Evolutionary conservation across 2,797 vertebrate species (phyloP), one percentile per base, ranked within the genome.

Genomic region (Emydoidea blandingii): DNA sequence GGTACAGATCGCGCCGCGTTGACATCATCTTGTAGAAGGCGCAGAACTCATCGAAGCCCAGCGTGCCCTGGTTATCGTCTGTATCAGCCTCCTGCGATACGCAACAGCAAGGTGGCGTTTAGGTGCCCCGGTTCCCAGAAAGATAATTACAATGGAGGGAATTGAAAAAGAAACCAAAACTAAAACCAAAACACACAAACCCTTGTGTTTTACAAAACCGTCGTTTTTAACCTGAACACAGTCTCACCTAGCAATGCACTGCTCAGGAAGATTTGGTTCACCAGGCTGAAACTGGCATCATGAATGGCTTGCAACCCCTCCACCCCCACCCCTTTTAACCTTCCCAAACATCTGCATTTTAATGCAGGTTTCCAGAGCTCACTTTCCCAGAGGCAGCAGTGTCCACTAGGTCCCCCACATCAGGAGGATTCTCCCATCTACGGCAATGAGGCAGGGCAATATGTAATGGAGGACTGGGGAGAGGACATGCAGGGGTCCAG

Each of bases 11-110:
- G 0, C 99, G 98, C 25, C 99, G 99, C 0, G 99, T 99, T 0
- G 99, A 99, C 99, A 99, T 99, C 99, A 99, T 99, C 98, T 99
- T 99, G 97, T 99, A 99, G 98, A 99, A 99, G 87, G 99, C 98
- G 56, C 99, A 99, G 98, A 99, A 99, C 98, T 99, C 99, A 44
- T 99, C 99, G 0, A 99, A 99, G 96, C 97, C 99, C 98, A 99
- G 94, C 0, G 98, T 99, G 14, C 99, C 99, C 97, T 99, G 99
- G 95, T 99, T 98, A 86, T 99, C 99, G 21, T 99, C 99, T 0
- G 99, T 99, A 95, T 99, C 99, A 0, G 99, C 99, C 95, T 99
- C 99, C 99, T 99, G 88, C 79, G 86, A 50, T 2, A 65, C 49
- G 92, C 21, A 90, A 57, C 56, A 87, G 49, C 0, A 59, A 25